Percentiles rank a stretch among this genome's conserved stretches.
These are phyloP conservation scores for Meloidogyne exigua DNA, from an alignment of 1,140 invertebrate genomes.

Conservation along the genomic window DNA sequence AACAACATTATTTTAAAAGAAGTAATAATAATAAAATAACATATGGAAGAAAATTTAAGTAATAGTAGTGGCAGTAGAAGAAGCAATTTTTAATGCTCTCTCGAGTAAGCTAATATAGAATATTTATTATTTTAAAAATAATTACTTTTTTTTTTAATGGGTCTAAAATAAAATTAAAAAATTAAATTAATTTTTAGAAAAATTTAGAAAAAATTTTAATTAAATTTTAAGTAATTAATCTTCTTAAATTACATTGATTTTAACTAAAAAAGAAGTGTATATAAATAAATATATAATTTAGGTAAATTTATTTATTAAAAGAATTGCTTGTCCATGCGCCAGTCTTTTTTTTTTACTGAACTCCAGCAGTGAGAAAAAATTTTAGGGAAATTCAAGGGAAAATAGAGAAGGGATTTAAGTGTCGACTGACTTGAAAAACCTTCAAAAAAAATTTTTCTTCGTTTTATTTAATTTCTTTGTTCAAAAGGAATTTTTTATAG, in stretches of 20 bases:
- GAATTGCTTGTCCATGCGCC: background rate
- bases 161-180: too few relatives aligned
- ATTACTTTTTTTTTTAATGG: too few relatives aligned
- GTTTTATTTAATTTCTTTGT: constrained; percentile 1
- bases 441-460: background rate
- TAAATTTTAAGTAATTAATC: background rate
- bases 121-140: background rate
- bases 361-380: background rate
- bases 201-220: too few relatives aligned
- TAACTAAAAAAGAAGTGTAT: background rate
- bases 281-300: background rate
- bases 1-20: background rate
- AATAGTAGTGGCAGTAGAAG: too few relatives aligned
- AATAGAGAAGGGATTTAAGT: too few relatives aligned
- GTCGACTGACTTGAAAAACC: constrained; percentile 1
- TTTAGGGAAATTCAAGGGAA: too few relatives aligned
- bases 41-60: too few relatives aligned
- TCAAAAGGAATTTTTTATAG: background rate
- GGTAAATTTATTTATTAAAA: background rate
- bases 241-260: background rate
- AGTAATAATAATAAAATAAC: background rate
- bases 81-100: background rate
- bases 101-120: background rate
- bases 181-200: too few relatives aligned
- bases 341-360: background rate